Conservation (phyloP, 2,888 invertebrate species). For the Cyclophora albipunctata region DNA sequence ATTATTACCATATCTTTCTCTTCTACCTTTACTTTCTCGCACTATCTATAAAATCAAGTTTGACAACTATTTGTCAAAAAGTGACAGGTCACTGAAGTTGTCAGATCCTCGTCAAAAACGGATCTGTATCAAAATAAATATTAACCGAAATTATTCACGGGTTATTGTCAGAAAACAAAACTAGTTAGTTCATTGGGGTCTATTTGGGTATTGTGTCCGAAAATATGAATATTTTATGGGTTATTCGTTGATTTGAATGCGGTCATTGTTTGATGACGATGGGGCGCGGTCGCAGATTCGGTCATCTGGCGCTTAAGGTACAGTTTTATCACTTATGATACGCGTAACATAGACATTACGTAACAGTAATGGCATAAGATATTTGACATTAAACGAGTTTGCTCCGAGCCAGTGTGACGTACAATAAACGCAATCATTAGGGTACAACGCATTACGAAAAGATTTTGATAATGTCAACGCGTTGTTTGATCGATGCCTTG, state of each 20-base stretch:
- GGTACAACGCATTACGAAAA: too few species aligned
- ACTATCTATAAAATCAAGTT: too few species aligned
- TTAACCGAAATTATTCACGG: constrained; percentile 10
- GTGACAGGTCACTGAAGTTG: background rate
- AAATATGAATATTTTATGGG: constrained; percentile 60
- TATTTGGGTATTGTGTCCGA: constrained; percentile 34
- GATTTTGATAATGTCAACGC: too few species aligned
- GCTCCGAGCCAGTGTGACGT: too few species aligned
- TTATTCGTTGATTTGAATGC: constrained; percentile 45
- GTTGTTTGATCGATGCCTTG: too few species aligned
- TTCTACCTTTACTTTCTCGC: too few species aligned
- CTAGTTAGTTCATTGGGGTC: constrained; percentile 23
- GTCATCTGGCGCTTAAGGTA: constrained; percentile 35
- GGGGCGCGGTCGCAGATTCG: constrained; percentile 28
- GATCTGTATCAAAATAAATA: constrained; percentile 13
- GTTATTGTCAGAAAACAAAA: constrained; percentile 24
- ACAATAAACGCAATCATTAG: too few species aligned
- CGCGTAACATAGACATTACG: too few species aligned
- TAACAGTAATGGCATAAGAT: too few species aligned
- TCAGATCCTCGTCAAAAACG: constrained; percentile 6
- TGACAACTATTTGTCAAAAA: too few species aligned
- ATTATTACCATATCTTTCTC: too few species aligned
- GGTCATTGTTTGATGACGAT: constrained; percentile 43
- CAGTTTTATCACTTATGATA: constrained; percentile 13
- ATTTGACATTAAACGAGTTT: too few species aligned